Percentiles rank a stretch among this genome's conserved stretches.
phyloP scores from a whole-genome alignment of 2,113 vertebrate species.

The Raja brachyura region DNA sequence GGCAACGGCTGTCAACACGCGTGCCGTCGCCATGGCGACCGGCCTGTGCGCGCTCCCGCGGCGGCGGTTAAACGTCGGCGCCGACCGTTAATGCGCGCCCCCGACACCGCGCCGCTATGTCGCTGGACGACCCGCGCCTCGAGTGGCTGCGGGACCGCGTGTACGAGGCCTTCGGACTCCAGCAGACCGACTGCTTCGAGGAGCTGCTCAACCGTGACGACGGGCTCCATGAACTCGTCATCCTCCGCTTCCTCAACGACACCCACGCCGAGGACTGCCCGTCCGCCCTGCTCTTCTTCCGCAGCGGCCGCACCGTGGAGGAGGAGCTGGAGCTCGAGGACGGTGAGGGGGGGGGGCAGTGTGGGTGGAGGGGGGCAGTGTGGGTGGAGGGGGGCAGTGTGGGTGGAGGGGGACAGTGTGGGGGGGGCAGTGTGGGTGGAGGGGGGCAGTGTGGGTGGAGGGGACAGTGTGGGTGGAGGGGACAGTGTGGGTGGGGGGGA shows the following conservation, averaged over 20 bases:
- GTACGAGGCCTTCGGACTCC: conserved; percentile 53
- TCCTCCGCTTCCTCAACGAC: conserved; percentile 63
- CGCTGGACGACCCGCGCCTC: conserved; percentile 67
- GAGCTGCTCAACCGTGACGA: conserved; percentile 65
- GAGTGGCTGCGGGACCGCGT: conserved; percentile 70
- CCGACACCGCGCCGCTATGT: conserved; percentile 43
- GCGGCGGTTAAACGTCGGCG: not conserved
- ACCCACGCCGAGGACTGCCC: conserved; percentile 46
- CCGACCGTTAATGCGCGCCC: not conserved
- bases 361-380: not conserved
- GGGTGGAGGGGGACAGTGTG: too few relatives aligned
- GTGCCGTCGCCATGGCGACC: not conserved
- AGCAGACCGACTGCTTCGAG: conserved; percentile 56
- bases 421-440: not conserved
- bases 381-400: too few relatives aligned
- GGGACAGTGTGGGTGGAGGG: not conserved
- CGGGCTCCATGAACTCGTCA: conserved; percentile 54
- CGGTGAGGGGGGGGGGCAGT: conserved; percentile 51
- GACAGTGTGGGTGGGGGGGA: not conserved
- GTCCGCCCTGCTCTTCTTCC: conserved; percentile 61
- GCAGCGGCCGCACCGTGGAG: conserved; percentile 51
- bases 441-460: not conserved
- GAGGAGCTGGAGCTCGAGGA: conserved; percentile 52
- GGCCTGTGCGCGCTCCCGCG: conserved; percentile 43
- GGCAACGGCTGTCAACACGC: not conserved